Base-by-base conservation (phyloP, 2,113 vertebrate species). In the Oreochromis spilurus region DNA sequence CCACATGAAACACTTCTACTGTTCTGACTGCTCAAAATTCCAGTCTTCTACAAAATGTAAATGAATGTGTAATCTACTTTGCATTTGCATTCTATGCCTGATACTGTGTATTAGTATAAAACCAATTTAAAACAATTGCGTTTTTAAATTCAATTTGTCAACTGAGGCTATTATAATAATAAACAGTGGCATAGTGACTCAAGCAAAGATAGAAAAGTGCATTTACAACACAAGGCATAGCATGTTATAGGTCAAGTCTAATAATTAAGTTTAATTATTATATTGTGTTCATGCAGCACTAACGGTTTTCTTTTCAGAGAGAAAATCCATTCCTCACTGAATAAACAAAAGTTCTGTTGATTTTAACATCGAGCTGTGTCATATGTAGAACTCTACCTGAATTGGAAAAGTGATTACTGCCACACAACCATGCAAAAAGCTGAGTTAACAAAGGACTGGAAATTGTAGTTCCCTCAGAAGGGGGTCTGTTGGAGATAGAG, bases 401-500 rank as follows among this genome's bases (percentile, higher is more conserved):
- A 77, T 19, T 16, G 14, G 79, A 86, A 78, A 81, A 50, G 38
- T 57, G n/a, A 84, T 84, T 80, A 81, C 54, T 36, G 9, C 13
- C 54, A 58, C 85, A 40, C 40, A 89, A 81, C 26, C 40, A 9
- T 55, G 83, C 58, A 88, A 81, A 81, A 36, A 54, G 65, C 43
- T 79, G 40, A 87, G 65, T 83, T 87, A 84, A 86, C 54, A 81
- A 62, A 84, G 26, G 9, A 54, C 75, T 67, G 78, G n/a, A 82
- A 83, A 75, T 31, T 78, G 55, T 82, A 82, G 62, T 82, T 88
- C n/a, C 24, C 88, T 86, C 87, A 85, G 82, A 29, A 54, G 84
- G 88, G 54, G 62, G 88, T 83, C 67, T 82, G 55, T 85, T 85
- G 88, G 72, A 87, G 84, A 81, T 67, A 72, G 55, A 83, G 53